Percentiles rank a stretch among this genome's conserved stretches.
phyloP scores from a whole-genome alignment of 2,113 vertebrate genomes.

The Galemys pyrenaicus region DNA sequence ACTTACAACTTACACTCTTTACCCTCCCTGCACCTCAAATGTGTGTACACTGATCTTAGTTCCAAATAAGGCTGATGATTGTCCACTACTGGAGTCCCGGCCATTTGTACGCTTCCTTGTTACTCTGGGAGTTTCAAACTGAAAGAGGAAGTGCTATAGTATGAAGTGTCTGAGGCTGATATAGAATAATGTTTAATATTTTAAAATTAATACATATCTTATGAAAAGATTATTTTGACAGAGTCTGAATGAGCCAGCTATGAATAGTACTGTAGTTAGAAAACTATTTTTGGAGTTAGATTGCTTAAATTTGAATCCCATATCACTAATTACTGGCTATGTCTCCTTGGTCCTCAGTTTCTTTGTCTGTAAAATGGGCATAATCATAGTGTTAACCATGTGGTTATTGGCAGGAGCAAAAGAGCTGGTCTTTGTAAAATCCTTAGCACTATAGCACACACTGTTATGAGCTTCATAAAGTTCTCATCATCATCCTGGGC shows the following conservation, averaged over 20 bases:
- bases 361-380: not conserved
- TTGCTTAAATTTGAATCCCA: not conserved
- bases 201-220: not conserved
- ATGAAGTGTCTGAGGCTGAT: not conserved
- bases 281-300: not conserved
- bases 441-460: not conserved
- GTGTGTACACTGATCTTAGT: not conserved
- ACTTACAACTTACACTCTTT: not conserved
- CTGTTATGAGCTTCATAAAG: not conserved
- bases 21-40: not conserved
- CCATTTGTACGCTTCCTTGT: not conserved
- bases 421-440: not conserved
- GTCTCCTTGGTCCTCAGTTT: not conserved
- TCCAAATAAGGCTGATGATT: not conserved
- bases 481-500: not conserved
- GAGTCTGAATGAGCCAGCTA: not conserved
- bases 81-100: not conserved
- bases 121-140: slow-evolving; percentile 28
- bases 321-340: not conserved
- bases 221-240: not conserved
- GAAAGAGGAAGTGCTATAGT: slow-evolving; percentile 35
- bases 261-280: not conserved
- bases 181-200: not conserved
- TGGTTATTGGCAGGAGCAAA: not conserved
- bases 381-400: not conserved